Base-by-base conservation (phyloP, 2,888 invertebrate species). In the Drosophila gaucha region DNA sequence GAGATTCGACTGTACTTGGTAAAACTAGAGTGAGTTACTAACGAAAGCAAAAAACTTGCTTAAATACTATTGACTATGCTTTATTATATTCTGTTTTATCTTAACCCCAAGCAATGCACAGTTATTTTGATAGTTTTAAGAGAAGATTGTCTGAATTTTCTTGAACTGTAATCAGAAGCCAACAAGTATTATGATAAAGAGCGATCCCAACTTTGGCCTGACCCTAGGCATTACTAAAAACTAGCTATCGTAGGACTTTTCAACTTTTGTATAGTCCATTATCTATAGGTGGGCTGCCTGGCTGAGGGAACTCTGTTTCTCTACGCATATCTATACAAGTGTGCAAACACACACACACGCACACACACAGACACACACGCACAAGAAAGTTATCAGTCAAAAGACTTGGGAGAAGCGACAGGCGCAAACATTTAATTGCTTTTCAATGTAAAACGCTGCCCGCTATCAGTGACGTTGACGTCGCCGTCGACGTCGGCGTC, bases 381-480 rank as follows among this genome's bases (percentile, higher is more conserved):
- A 55, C 41, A 26, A 39, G 28, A 51, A 46, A 65, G 69, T 74
- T 74, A 74, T 74, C 78, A 74, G 67, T 75, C 70, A 78, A 59
- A 78, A 60, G 59, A 65, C 76, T 70, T 63, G 51, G 46, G 67
- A 70, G 84, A 57, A 82, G 76, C 59, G 77, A 83, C 67, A 76
- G 68, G 57, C 52, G 51, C 59, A 62, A 74, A 68, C 74, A 75
- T 71, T 79, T 89, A 88, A 89, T 89, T 89, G 89, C 77, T 88
- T 88, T 89, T 83, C 83, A 89, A 86, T 86, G 83, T 86, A 88
- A 79, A 76, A 73, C 49, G 44, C 56, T 64, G 71, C 39, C 28
- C 47, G 71, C 72, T 76, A 78, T 75, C 78, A 75, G 75, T 39
- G 35, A 35, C 63, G 41, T 41, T 28, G 68, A 2, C 47, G 60